Evolutionary conservation across 30 jellyfish, hydroid and myxozoan species (phyloP).

Genomic region (Haliclystus octoradiatus): DNA sequence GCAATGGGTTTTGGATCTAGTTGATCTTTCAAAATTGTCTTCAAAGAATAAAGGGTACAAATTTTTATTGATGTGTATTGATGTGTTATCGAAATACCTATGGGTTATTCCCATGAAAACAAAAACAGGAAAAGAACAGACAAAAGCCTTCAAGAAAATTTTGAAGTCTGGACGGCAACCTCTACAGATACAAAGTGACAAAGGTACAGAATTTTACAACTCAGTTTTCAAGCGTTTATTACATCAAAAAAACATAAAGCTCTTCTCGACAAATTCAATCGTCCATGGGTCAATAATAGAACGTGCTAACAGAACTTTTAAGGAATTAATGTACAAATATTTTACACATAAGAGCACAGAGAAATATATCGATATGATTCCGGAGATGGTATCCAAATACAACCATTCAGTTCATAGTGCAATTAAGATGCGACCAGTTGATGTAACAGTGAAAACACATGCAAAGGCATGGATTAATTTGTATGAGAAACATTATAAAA

Average conservation of each 20-base stretch:
- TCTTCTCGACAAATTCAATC: constrained; percentile 24
- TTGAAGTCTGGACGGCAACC: constrained; percentile 9
- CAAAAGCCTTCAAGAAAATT: constrained; percentile 18
- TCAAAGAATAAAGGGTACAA: constrained; percentile 30
- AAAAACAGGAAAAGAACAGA: constrained; percentile 18
- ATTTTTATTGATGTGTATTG: constrained; percentile 31
- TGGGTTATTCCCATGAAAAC: constrained; percentile 43
- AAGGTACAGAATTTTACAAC: constrained; percentile 43
- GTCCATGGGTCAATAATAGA: constrained; percentile 13
- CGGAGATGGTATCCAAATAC: not conserved
- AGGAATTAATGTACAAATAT: not conserved
- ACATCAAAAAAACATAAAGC: not conserved
- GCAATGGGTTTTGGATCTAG: constrained; percentile 29
- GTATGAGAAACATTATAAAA: not conserved
- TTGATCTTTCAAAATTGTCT: constrained; percentile 16
- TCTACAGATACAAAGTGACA: constrained; percentile 20
- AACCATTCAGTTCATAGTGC: not conserved
- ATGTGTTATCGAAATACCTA: constrained; percentile 37
- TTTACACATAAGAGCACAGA: not conserved
- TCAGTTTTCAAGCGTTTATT: constrained; percentile 9
- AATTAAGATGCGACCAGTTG: not conserved
- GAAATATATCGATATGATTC: not conserved
- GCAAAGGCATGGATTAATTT: not conserved
- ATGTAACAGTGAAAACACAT: not conserved
- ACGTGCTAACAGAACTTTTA: constrained; percentile 3